phyloP scores from a whole-genome alignment of 2,888 invertebrate genomes.

The Monopis laevigella region DNA sequence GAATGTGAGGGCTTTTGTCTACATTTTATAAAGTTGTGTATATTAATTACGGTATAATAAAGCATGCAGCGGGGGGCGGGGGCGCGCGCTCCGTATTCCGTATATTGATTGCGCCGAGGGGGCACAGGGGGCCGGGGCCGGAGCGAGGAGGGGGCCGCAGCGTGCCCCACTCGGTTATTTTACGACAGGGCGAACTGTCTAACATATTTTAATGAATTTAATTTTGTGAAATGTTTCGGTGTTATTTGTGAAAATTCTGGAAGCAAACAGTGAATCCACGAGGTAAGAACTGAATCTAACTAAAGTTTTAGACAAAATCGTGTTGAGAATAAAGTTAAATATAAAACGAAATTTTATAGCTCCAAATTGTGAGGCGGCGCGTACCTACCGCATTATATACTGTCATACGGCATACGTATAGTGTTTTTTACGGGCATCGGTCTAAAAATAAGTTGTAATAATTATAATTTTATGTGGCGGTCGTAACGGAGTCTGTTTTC shows the following conservation, averaged over 20 bases:
- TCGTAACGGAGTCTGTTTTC: constrained; percentile 60
- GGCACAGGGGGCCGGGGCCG: constrained; percentile 22
- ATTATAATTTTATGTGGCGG: constrained; percentile 69
- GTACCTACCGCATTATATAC: constrained; percentile 64
- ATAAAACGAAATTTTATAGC: constrained; percentile 57
- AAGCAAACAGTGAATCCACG: constrained; percentile 53
- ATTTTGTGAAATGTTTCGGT: constrained; percentile 67
- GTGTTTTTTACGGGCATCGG: constrained; percentile 69
- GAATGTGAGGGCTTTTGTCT: constrained; percentile 38
- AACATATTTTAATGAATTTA: constrained; percentile 62
- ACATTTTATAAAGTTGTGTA: constrained; percentile 63
- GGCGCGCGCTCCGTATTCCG: constrained; percentile 66
- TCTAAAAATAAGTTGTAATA: constrained; percentile 69
- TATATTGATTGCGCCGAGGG: constrained; percentile 69
- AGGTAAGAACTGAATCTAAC: constrained; percentile 52
- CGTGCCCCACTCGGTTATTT: constrained; percentile 69
- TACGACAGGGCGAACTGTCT: constrained; percentile 69
- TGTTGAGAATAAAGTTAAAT: constrained; percentile 33
- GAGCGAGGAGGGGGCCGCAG: constrained; percentile 64
- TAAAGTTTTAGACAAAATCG: constrained; percentile 38
- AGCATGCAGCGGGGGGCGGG: constrained; percentile 52
- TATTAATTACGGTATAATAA: constrained; percentile 67
- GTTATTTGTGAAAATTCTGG: constrained; percentile 63
- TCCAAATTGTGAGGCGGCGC: constrained; percentile 62
- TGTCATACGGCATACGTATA: constrained; percentile 68